A percentile compares a stretch with the other conserved stretches of the same genome.
Conservation (phyloP, 64 coral and sea anemone genomes). For the Trachythela sp. region DNA sequence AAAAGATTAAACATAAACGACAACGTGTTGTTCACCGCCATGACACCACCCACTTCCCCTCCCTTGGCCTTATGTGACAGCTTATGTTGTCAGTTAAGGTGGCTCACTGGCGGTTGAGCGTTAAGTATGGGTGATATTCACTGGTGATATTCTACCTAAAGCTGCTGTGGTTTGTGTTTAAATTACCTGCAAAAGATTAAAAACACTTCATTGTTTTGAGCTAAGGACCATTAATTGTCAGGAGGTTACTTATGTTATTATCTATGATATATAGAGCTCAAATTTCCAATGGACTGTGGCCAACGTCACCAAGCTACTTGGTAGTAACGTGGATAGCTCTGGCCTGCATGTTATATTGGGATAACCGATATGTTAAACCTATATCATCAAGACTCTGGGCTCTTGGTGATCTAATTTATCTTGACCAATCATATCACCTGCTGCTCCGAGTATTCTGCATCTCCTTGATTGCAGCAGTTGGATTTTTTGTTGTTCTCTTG, state of each 20-base stretch:
- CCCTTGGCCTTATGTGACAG: not conserved
- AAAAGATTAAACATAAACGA: too few relatives aligned
- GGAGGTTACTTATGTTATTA: not conserved
- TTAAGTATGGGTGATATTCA: not conserved
- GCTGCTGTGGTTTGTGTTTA: too few relatives aligned
- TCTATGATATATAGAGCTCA: slow-evolving; percentile 53
- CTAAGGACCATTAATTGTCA: too few relatives aligned
- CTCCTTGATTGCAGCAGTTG: slow-evolving; percentile 53
- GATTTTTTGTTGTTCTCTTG: slow-evolving; percentile 71
- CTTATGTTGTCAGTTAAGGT: too few relatives aligned
- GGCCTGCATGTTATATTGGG: slow-evolving; percentile 59
- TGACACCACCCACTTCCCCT: too few relatives aligned
- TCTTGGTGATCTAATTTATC: slow-evolving; percentile 53
- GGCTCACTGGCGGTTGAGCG: not conserved
- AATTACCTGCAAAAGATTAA: too few relatives aligned
- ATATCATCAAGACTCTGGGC: slow-evolving; percentile 52
- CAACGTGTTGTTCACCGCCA: too few relatives aligned
- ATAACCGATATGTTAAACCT: slow-evolving; percentile 58
- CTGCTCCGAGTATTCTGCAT: slow-evolving; percentile 56
- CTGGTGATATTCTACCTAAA: too few relatives aligned
- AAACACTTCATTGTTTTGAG: too few relatives aligned
- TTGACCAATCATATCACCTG: slow-evolving; percentile 72
- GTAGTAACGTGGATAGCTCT: slow-evolving; percentile 56
- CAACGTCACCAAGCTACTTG: slow-evolving; percentile 76
- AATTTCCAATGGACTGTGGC: slow-evolving; percentile 91